A percentile compares a stretch with the other conserved stretches of the same genome.
Conservation (phyloP, 2,113 vertebrate species). For the Nesogale talazaci region DNA sequence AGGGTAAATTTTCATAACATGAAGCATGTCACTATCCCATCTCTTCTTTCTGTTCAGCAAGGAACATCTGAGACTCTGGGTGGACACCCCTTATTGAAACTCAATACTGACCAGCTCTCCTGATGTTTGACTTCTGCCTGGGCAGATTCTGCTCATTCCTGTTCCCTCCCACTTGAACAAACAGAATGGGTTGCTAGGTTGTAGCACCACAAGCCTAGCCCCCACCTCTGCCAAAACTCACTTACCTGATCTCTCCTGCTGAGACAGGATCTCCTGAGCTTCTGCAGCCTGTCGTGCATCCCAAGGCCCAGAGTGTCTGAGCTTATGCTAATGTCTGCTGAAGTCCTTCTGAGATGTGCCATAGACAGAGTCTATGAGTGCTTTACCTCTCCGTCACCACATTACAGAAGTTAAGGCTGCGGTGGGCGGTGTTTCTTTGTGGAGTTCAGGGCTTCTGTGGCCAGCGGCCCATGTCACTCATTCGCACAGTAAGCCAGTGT, state of each 20-base stretch:
- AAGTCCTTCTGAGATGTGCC: background rate
- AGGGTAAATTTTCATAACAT: conserved; percentile 33
- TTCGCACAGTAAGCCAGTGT: background rate
- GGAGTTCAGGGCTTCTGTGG: background rate
- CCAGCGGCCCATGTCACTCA: background rate
- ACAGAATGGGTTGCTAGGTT: conserved; percentile 34
- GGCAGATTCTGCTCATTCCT: conserved; percentile 25
- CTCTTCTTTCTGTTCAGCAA: background rate
- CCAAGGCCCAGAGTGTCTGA: background rate
- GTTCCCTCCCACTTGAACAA: conserved; percentile 43
- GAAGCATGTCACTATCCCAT: background rate
- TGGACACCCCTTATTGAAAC: conserved; percentile 17
- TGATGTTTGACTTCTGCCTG: conserved; percentile 3
- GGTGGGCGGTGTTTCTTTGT: background rate
- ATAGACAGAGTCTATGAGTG: background rate
- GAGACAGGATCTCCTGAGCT: background rate
- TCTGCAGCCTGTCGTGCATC: background rate
- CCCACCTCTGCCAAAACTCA: background rate
- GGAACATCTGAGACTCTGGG: background rate
- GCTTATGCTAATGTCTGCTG: background rate
- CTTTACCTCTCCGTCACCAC: background rate
- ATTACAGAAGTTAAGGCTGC: conserved; percentile 31
- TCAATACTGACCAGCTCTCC: background rate
- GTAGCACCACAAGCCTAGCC: background rate
- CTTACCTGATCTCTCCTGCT: background rate